Conservation (phyloP, 2,113 vertebrate species). For the Lonchura striata region DNA sequence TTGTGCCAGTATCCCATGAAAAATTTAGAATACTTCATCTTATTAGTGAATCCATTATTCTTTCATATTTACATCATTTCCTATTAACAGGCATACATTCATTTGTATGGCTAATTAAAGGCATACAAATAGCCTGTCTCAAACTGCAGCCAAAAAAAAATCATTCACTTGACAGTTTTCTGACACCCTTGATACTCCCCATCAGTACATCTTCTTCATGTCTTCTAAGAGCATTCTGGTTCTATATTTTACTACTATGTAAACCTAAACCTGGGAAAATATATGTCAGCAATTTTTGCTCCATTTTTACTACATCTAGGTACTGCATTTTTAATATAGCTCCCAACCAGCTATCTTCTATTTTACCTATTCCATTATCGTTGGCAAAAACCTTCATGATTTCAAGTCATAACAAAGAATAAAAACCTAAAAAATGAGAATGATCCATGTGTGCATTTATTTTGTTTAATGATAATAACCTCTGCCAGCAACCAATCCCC, state of each 20-base stretch:
- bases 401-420: background rate
- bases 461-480: background rate
- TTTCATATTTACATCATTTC: background rate
- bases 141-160: background rate
- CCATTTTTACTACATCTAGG: background rate
- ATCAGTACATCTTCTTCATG: background rate
- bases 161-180: background rate
- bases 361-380: background rate
- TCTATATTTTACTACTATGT: background rate
- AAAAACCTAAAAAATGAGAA: background rate
- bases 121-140: background rate
- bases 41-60: background rate
- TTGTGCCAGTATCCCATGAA: background rate
- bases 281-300: background rate
- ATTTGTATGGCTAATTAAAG: background rate
- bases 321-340: background rate
- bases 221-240: background rate
- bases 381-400: background rate
- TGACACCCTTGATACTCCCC: background rate
- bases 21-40: background rate
- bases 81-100: background rate
- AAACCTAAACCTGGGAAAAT: background rate
- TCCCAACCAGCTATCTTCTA: background rate
- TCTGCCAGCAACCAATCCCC: background rate
- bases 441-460: background rate